Evolutionary conservation across 2,113 vertebrate genomes (phyloP).

Genomic region (Ibidorhyncha struthersii): DNA sequence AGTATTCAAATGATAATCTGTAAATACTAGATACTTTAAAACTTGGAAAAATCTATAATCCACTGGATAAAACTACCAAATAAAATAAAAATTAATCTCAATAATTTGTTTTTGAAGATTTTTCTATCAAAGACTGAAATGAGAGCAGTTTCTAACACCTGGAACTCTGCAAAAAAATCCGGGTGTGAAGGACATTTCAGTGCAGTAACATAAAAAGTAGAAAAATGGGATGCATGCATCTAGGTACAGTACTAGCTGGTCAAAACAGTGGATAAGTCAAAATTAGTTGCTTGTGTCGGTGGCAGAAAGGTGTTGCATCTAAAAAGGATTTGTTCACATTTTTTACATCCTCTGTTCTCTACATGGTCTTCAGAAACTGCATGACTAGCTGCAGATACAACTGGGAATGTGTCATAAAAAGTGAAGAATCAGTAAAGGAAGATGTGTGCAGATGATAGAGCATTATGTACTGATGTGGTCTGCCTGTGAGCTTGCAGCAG

Average conservation of each 20-base stretch:
- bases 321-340: not conserved
- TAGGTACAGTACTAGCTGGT: not conserved
- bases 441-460: not conserved
- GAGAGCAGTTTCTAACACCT: not conserved
- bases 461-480: not conserved
- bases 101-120: not conserved
- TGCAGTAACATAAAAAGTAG: not conserved
- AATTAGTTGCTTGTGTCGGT: not conserved
- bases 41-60: not conserved
- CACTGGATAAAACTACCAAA: not conserved
- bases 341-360: not conserved
- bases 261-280: not conserved
- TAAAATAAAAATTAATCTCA: not conserved
- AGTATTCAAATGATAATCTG: not conserved
- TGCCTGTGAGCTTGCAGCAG: not conserved
- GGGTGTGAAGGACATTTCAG: not conserved
- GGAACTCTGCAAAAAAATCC: not conserved
- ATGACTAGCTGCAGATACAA: not conserved
- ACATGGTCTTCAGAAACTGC: not conserved
- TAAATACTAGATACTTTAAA: not conserved
- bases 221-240: not conserved
- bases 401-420: not conserved
- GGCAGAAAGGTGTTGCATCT: not conserved
- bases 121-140: not conserved
- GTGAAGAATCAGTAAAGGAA: not conserved